Conservation (phyloP, 2,888 invertebrate genomes). For the Metacarcinus magister region DNA sequence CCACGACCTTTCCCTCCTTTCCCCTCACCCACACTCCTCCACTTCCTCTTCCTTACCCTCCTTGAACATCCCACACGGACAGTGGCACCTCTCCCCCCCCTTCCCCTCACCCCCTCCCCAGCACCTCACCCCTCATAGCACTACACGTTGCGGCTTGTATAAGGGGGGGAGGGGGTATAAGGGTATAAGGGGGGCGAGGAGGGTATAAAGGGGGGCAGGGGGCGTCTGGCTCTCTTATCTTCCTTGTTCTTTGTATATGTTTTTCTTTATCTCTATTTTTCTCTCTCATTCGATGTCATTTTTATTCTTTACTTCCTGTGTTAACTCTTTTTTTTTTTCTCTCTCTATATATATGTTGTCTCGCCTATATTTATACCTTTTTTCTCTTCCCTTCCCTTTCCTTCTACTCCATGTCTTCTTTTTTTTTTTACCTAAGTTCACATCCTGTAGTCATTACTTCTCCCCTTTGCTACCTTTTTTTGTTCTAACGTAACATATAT, state of each 20-base stretch:
- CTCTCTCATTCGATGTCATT: neutral
- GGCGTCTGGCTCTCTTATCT: neutral
- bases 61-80: neutral
- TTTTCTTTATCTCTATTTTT: neutral
- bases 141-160: conserved; percentile 11
- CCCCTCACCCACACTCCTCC: neutral
- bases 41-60: neutral
- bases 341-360: neutral
- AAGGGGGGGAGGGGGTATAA: neutral
- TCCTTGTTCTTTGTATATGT: neutral
- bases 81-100: neutral
- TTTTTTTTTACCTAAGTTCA: neutral
- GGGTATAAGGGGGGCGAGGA: neutral
- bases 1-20: neutral
- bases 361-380: neutral
- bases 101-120: neutral
- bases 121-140: neutral
- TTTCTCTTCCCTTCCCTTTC: no score
- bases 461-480: neutral
- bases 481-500: neutral
- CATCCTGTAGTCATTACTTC: neutral
- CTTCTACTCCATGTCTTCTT: neutral
- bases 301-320: neutral
- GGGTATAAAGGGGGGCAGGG: neutral
- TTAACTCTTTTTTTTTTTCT: neutral